A percentile compares a stretch with the other conserved stretches of the same genome.
These are phyloP conservation scores for Artemia sinica DNA, from an alignment of 2,888 invertebrate species.

Conservation along the genomic window DNA sequence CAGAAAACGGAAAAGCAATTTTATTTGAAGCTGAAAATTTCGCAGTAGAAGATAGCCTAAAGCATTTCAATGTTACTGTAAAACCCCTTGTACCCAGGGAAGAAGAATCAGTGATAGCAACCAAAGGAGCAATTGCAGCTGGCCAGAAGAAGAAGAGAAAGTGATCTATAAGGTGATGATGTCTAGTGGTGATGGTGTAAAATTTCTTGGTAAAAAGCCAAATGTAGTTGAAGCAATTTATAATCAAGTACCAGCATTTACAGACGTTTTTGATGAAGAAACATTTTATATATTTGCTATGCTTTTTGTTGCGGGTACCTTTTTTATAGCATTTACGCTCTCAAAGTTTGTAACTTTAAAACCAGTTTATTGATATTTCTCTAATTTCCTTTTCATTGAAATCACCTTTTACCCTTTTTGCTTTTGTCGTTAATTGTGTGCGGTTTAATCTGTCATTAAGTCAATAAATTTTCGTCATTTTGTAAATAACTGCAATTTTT, in stretches of 20 bases:
- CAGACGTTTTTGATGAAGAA: slow-evolving; percentile 94
- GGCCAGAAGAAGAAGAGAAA: slow-evolving; percentile 21
- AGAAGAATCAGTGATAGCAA: slow-evolving; percentile 32
- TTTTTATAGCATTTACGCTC: slow-evolving; percentile 59
- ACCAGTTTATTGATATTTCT: slow-evolving; percentile 45
- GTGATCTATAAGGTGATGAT: slow-evolving; percentile 22
- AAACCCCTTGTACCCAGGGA: slow-evolving; percentile 50
- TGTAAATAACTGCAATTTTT: no score
- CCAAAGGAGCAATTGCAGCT: slow-evolving; percentile 22
- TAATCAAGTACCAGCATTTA: slow-evolving; percentile 77
- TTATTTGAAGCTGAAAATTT: slow-evolving; percentile 54
- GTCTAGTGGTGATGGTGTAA: not conserved
- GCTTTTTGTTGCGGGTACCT: slow-evolving; percentile 57
- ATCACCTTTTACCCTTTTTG: not conserved
- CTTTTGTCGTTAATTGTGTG: no score
- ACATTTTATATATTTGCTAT: slow-evolving; percentile 85
- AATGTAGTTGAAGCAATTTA: slow-evolving; percentile 58
- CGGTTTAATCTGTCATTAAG: no score
- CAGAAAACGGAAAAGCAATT: slow-evolving; percentile 39
- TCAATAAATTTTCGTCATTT: no score
- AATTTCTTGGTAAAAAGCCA: slow-evolving; percentile 19
- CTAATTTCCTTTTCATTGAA: not conserved
- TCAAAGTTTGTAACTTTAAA: slow-evolving; percentile 74
- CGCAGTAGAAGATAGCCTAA: slow-evolving; percentile 53
- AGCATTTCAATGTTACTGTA: slow-evolving; percentile 59